Percentiles rank a stretch among this genome's conserved stretches.
Conservation (phyloP, 2,113 vertebrate genomes). For the Geothlypis trichas region DNA sequence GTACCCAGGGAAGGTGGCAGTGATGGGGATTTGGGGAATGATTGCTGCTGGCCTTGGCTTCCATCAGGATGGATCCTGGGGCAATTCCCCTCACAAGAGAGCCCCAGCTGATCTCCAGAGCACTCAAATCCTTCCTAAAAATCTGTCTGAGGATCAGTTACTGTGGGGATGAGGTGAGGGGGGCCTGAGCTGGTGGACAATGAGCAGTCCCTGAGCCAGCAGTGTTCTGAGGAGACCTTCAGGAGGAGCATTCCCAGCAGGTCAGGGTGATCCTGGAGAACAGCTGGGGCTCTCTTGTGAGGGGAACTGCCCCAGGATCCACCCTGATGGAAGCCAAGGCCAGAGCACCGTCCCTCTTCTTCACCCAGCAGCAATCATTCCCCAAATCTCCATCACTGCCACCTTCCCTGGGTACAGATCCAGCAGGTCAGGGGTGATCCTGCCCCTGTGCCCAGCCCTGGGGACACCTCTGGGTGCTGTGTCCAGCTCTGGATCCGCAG, state of each 20-base stretch:
- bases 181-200: not conserved
- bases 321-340: not conserved
- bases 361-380: not conserved
- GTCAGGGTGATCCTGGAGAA: not conserved
- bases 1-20: not conserved
- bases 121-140: not conserved
- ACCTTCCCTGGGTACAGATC: not conserved
- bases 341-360: rapidly evolving
- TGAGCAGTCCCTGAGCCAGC: not conserved
- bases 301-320: not conserved
- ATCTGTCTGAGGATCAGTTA: not conserved
- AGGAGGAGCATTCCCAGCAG: not conserved
- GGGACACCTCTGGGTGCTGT: not conserved
- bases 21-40: not conserved
- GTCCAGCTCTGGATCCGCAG: not conserved
- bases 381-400: not conserved
- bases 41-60: not conserved
- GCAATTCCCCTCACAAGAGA: not conserved
- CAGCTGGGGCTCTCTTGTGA: not conserved
- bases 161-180: not conserved
- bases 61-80: not conserved
- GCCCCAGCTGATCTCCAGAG: not conserved
- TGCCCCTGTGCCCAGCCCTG: not conserved
- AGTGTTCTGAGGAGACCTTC: not conserved
- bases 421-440: not conserved